Evolutionary conservation across 2,797 vertebrate species (phyloP).

Genomic region (Eidolon dupreanum): DNA sequence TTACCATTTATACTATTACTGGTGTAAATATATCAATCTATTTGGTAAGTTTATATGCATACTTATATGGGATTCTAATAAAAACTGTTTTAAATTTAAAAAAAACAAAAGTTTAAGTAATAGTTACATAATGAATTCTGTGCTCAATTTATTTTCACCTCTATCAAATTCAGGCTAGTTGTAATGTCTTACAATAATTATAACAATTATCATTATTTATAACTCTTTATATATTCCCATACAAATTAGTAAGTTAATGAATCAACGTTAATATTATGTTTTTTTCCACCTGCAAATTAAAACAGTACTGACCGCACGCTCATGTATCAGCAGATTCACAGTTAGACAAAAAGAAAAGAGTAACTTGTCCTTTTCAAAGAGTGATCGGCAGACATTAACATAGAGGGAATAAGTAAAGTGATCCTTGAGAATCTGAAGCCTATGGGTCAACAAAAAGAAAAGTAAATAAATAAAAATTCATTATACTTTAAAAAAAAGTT

Average conservation of each 20-base stretch:
- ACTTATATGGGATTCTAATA: background rate
- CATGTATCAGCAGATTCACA: conserved; percentile 90
- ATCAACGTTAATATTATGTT: background rate
- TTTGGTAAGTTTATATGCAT: background rate
- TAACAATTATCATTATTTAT: background rate
- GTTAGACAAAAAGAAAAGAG: conserved; percentile 94
- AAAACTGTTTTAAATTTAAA: conserved; percentile 23
- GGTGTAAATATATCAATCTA: background rate
- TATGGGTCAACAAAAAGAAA: conserved; percentile 72
- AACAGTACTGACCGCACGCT: conserved; percentile 85
- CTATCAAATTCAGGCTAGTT: background rate
- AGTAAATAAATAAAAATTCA: conserved; percentile 22
- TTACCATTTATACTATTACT: background rate
- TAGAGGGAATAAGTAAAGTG: conserved; percentile 93
- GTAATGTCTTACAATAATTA: background rate
- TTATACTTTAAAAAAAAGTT: background rate
- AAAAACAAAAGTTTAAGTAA: background rate
- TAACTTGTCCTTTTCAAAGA: conserved; percentile 96
- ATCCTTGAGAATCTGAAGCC: conserved; percentile 92
- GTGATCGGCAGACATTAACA: conserved; percentile 91
- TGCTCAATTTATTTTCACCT: background rate
- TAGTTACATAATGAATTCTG: background rate
- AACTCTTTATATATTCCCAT: background rate
- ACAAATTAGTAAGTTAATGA: background rate
- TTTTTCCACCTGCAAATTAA: background rate